Percentiles rank a stretch among this genome's conserved stretches.
Conservation (phyloP, 2,888 invertebrate genomes). For the Dinocampus coccinellae region DNA sequence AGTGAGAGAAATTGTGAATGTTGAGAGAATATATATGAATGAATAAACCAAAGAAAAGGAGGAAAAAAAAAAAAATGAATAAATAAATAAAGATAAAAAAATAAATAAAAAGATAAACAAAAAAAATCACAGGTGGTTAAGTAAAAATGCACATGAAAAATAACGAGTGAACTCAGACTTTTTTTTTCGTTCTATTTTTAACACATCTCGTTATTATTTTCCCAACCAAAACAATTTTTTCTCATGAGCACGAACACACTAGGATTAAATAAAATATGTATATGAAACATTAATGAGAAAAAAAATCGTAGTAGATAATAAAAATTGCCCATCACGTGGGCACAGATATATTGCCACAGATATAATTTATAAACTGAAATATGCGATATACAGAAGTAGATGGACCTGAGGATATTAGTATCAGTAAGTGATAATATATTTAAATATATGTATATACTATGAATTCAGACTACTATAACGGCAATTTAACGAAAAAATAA, state of each 20-base stretch:
- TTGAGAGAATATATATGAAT: no score
- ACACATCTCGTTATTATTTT: conserved; percentile 26
- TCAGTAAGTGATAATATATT: background rate
- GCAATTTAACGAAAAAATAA: conserved; percentile 32
- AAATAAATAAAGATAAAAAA: no score
- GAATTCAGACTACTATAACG: conserved; percentile 18
- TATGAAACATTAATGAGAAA: background rate
- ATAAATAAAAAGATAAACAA: background rate
- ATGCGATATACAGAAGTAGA: no score
- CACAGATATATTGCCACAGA: conserved; percentile 45
- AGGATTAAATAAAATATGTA: background rate
- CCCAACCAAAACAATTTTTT: conserved; percentile 22
- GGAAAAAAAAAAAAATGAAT: no score
- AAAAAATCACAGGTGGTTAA: conserved; percentile 15
- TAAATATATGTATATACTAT: background rate
- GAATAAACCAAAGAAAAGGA: no score
- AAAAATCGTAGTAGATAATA: background rate
- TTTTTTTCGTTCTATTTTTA: background rate
- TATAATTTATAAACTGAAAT: no score
- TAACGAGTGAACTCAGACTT: conserved; percentile 16
- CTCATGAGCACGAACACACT: conserved; percentile 1
- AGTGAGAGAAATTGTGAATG: no score
- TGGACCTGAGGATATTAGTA: background rate
- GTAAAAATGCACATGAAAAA: conserved; percentile 29
- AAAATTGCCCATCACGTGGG: conserved; percentile 19